phyloP scores from a whole-genome alignment of 2,797 vertebrate genomes.

The Nasua narica region DNA sequence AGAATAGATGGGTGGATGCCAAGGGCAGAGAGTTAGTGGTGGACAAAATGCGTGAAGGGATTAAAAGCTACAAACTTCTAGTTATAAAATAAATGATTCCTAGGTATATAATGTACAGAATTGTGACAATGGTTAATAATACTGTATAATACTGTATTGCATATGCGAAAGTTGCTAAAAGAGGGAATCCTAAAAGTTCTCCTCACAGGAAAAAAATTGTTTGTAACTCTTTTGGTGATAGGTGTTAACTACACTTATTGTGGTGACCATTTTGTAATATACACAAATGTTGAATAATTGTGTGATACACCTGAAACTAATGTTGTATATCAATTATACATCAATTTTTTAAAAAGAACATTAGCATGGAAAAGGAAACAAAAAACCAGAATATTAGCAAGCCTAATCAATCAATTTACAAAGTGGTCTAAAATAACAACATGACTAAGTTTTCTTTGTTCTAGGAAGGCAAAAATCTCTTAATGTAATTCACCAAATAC shows the following conservation, averaged over 20 bases:
- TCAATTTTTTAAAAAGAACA: neutral
- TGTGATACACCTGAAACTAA: neutral
- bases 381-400: neutral
- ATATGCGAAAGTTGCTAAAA: neutral
- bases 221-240: neutral
- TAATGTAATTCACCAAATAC: neutral
- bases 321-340: neutral
- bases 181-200: neutral
- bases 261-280: neutral
- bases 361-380: neutral
- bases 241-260: neutral
- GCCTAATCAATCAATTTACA: neutral
- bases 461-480: neutral
- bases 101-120: neutral
- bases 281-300: neutral
- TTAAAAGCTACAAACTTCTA: neutral
- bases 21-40: neutral
- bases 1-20: neutral
- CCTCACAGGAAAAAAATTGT: neutral
- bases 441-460: neutral
- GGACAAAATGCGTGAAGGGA: neutral
- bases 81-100: neutral
- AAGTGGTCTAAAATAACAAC: neutral
- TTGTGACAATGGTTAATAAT: neutral
- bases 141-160: neutral